Evolutionary conservation across 1,140 invertebrate genomes (phyloP), one percentile per base, ranked within the genome.

Genomic region (Drosophila repleta): DNA sequence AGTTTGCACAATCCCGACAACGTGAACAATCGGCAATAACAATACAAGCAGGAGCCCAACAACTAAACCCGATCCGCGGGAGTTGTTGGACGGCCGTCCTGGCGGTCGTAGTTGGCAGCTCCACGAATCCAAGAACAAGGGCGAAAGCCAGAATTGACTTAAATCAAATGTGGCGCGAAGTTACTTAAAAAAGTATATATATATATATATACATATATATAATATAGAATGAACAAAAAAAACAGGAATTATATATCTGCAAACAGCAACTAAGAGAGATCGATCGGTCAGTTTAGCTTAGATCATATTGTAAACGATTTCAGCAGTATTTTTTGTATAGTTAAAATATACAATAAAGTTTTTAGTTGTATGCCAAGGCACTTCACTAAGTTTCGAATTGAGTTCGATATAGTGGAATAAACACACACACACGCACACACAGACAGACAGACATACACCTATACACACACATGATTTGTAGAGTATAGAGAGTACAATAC

Each of bases 301-400:
- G 60, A 68, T 74, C 57, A 60, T 72, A 73, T 71, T 75, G 75
- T 78, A 64, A 63, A 78, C 73, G 75, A 74, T 74, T 70, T 70
- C 84, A 79, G 78, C 83, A 88, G 83, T 88, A 88, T 88, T 88
- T 88, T 89, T 85, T 89, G 83, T 88, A 87, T 87, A 89, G 83
- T 79, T 79, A 66, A 87, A 87, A 89, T 87, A 83, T 88, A 87
- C 82, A 87, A 74, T 60, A 60, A 72, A 87, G 64, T 88, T 87
- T 88, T 76, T 79, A 77, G 62, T 76, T 74, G 56, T 73, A 65
- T 56, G 57, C 58, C 45, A 57, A 11, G 29, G n/a, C 24, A 57
- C 52, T 71, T 58, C 41, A 46, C 66, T 45, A 32, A 29, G 17
- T 74, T 51, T 52, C 73, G 83, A 88, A 76, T 88, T 79, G 82